Evolutionary conservation across 2,888 invertebrate genomes (phyloP).

Genomic region (Limnephilus auricula): DNA sequence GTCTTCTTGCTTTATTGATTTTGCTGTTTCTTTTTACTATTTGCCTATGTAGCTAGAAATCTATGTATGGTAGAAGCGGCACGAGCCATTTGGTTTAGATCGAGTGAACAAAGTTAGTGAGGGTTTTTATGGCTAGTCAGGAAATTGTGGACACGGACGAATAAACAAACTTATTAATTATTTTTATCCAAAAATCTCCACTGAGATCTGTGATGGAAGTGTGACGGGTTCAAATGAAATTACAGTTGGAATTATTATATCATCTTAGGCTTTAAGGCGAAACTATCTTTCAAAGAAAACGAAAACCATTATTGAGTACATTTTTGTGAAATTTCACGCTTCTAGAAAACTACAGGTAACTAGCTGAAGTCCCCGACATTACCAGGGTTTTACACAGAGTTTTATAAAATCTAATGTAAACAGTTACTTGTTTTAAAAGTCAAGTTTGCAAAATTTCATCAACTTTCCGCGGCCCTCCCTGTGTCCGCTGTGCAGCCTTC

Average conservation of each 20-base stretch:
- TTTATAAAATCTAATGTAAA: too few species aligned
- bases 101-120: conserved; percentile 2
- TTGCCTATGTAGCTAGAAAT: neutral
- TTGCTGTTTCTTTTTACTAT: neutral
- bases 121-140: conserved; percentile 18
- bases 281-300: neutral
- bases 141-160: conserved; percentile 39
- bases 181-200: neutral
- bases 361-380: too few species aligned
- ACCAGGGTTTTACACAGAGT: too few species aligned
- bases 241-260: neutral
- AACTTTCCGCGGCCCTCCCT: too few species aligned
- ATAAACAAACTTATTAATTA: conserved; percentile 37
- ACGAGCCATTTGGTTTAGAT: conserved; percentile 3
- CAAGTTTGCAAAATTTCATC: too few species aligned
- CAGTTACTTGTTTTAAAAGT: too few species aligned
- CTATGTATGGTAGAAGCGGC: neutral
- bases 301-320: neutral
- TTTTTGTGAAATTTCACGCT: too few species aligned
- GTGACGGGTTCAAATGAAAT: neutral
- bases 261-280: neutral
- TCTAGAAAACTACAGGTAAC: too few species aligned
- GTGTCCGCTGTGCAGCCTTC: too few species aligned
- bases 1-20: neutral
- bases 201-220: neutral